Base-by-base conservation (phyloP, 2,888 invertebrate genomes). In the Seladonia tumulorum region DNA sequence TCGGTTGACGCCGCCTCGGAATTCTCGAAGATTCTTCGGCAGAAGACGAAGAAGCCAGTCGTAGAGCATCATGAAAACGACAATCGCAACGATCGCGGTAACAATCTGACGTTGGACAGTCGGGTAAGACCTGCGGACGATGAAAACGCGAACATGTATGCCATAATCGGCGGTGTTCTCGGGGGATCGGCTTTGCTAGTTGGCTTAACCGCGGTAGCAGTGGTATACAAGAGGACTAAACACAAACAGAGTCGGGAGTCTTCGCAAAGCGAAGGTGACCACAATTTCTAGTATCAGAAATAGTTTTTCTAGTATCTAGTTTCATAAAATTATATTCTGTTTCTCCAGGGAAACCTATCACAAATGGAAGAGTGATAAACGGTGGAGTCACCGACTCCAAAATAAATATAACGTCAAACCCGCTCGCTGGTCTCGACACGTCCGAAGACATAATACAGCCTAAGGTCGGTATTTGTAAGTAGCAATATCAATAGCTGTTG, bases 1-100 rank as follows among this genome's bases (percentile, higher is more conserved):
- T 98, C 98, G 72, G 96, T 97, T 5, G 97, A 97, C 79, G 97
- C 98, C 0, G 98, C 98, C 0, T 99, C 99, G 0, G 97, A 98
- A 88, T 98, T 98, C 93, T 98, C 98, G 90, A 96, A 96, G 63
- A 97, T 97, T 70, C 96, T 97, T 81, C 96, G 97, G 74, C 96
- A 96, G 76, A 97, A 96, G 93, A 98, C 98, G 10, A 90, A 90
- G 68, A 94, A 94, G 78, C 83, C 90, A 0, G 90, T 92, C 2
- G 93, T 93, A 60, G 90, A 93, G n/a, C 89, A 79, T 3, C 60
- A 49, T 22, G 53, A 53, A 39, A 76, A 85, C 8, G 66, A 82
- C 0, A 81, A 60, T n/a, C 75, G 63, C 18, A 77, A 72, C 18
- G 81, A 84, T 53, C 84, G 77, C 18, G 78, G 85, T 60, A 70